Base-by-base conservation (phyloP, 1,140 invertebrate species). In the Ganaspis sp. region DNA sequence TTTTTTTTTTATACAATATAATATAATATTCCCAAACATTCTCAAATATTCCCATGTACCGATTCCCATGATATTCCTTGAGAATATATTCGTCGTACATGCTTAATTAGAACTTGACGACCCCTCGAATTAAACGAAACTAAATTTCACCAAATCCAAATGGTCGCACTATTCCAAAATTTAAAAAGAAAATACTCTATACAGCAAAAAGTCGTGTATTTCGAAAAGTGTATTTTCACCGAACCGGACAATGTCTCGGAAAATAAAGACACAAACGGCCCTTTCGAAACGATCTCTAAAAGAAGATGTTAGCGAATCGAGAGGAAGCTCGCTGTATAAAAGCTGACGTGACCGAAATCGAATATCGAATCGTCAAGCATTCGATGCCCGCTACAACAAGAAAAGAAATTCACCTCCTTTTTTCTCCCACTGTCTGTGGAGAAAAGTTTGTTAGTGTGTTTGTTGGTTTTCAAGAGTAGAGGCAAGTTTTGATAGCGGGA, bases 401-500 rank as follows among this genome's bases (percentile, higher is more conserved):
- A 58, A 69, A 76, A 75, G 54, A 64, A 69, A 37, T 45, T 17
- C 9, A 53, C 58, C 38, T n/a, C 6, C 23, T 64, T 42, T 23
- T n/a, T 17, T n/a, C 15, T 21, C 11, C 49, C 37, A 70, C 37
- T 19, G 15, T 54, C 9, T 40, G 40, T 40, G 72, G 42, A 40
- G 12, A 74, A 77, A 74, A 40, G 34, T 69, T 74, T 12, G 21
- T 12, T 21, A 19, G 11, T n/a, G 21, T 72, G 40, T 73, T 21
- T 34, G 45, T 12, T 42, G 53, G 71, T n/a, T 26, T 26, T 45
- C 26, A 72, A 49, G 19, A 53, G 42, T 15, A 78, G 75, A 81
- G 76, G 53, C 81, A 81, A 87, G 83, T 83, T 87, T 86, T 88
- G 87, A 88, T 87, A 85, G 87, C 76, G 75, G 75, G 81, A 83